A percentile compares a stretch with the other conserved stretches of the same genome.
phyloP scores from a whole-genome alignment of 2,113 vertebrate species.

The Glaucomys volans region DNA sequence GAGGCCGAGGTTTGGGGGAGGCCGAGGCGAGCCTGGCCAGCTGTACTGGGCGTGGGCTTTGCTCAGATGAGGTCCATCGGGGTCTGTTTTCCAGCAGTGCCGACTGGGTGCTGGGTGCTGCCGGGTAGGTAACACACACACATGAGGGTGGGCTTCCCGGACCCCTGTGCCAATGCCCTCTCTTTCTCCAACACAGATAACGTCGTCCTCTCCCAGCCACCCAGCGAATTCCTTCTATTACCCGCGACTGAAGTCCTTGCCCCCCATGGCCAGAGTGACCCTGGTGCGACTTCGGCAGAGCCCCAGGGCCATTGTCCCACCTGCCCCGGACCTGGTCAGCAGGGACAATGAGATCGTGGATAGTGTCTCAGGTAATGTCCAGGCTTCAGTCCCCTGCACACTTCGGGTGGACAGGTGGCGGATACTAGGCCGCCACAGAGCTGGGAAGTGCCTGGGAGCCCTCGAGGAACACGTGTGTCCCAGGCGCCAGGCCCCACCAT shows the following conservation, averaged over 20 bases:
- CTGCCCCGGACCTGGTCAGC: constrained; percentile 88
- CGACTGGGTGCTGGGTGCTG: not conserved
- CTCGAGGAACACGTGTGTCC: not conserved
- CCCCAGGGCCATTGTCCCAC: constrained; percentile 87
- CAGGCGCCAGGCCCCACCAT: not conserved
- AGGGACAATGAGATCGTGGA: constrained; percentile 93
- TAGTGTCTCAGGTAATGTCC: constrained; percentile 90
- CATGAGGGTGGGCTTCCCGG: not conserved
- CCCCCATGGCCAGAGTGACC: constrained; percentile 94
- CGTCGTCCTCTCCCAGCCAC: constrained; percentile 94
- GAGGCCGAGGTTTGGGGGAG: too few relatives aligned
- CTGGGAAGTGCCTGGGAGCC: not conserved
- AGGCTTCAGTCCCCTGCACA: too few relatives aligned
- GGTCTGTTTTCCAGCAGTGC: not conserved
- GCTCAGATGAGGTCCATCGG: not conserved
- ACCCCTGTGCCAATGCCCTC: not conserved
- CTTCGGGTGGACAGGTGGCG: not conserved
- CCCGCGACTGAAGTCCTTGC: constrained; percentile 95
- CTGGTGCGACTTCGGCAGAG: constrained; percentile 93
- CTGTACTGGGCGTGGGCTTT: not conserved
- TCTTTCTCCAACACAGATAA: constrained; percentile 89
- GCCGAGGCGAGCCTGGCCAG: too few relatives aligned
- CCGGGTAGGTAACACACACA: not conserved
- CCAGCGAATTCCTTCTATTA: constrained; percentile 99
- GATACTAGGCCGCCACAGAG: not conserved